Base-by-base conservation (phyloP, 1,140 invertebrate genomes). In the Drosophila bifasciata region DNA sequence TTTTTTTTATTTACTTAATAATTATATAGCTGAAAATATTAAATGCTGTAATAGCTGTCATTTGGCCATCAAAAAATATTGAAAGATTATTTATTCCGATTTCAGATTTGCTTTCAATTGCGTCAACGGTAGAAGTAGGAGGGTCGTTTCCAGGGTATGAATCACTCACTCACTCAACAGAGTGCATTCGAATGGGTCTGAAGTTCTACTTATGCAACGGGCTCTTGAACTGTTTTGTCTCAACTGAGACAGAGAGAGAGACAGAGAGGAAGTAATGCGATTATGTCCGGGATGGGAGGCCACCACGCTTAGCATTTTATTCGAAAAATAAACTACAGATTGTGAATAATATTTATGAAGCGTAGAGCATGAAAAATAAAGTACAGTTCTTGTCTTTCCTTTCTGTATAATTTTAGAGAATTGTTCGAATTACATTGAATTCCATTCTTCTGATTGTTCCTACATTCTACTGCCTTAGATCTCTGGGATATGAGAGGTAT, bases 31-130 rank as follows among this genome's bases (percentile, higher is more conserved):
- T 36, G n/a, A 45, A 44, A 66, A n/a, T 9, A 1, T 1, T 36
- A 63, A 21, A 69, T 68, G 66, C n/a, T 56, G 63, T 69, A 69
- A 68, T 69, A 69, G 9, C 49, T 69, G 43, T 68, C 49, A 56
- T 32, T 19, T 69, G 63, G 23, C 66, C 62, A 56, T 69, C 63
- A 68, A 41, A 53, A 53, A 60, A 13, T 40, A 1, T 36, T 19
- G 1, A 28, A 15, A 28, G 19, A 17, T n/a, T n/a, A n/a, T n/a
- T n/a, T n/a, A n/a, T n/a, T n/a, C n/a, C n/a, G 17, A 51, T 51
- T 25, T 51, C 49, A 52, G 62, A 68, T 68, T 68, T 44, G 7
- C 4, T 32, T 44, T 17, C 6, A 66, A 21, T 39, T 53, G 40
- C 63, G 48, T 68, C 41, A 36, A 11, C 11, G 11, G n/a, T n/a